Percentiles rank a stretch among this genome's conserved stretches.
Evolutionary conservation across 2,888 invertebrate genomes (phyloP).

Genomic region (Pemphredon lugubris): DNA sequence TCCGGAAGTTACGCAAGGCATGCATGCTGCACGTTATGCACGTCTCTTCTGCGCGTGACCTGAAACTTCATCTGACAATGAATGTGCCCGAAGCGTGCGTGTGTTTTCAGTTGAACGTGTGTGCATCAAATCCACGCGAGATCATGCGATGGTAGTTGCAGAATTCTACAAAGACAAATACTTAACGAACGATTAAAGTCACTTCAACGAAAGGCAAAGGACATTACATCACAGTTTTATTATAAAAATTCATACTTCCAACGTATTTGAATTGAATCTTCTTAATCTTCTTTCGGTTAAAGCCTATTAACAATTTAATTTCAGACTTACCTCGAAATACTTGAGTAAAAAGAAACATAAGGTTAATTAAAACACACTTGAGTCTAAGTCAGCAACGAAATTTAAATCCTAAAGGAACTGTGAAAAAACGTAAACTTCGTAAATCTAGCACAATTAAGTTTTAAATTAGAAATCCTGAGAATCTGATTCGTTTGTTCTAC

Average conservation of each 20-base stretch:
- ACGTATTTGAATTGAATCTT: background rate
- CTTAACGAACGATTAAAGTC: constrained; percentile 3
- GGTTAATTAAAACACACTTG: too few species aligned
- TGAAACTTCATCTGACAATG: constrained; percentile 8
- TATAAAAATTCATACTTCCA: background rate
- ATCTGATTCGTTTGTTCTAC: too few species aligned
- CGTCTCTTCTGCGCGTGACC: constrained; percentile 28
- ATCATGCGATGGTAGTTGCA: background rate
- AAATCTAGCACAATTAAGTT: too few species aligned
- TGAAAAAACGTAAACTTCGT: too few species aligned
- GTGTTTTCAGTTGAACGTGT: background rate
- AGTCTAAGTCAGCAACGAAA: too few species aligned
- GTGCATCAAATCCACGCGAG: constrained; percentile 12
- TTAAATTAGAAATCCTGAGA: too few species aligned
- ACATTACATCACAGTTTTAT: background rate
- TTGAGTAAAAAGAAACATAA: too few species aligned
- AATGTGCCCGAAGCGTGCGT: background rate
- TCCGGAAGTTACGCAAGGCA: constrained; percentile 35
- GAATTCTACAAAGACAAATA: constrained; percentile 6
- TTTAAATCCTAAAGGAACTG: too few species aligned
- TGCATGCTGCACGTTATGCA: background rate
- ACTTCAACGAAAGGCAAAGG: background rate
- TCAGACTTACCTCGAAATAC: too few species aligned
- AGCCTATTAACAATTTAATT: too few species aligned
- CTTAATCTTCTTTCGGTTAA: too few species aligned